These are phyloP conservation scores for Platyrinchus mystaceus DNA, from an alignment of 2,797 vertebrate genomes.

Conservation along the genomic window DNA sequence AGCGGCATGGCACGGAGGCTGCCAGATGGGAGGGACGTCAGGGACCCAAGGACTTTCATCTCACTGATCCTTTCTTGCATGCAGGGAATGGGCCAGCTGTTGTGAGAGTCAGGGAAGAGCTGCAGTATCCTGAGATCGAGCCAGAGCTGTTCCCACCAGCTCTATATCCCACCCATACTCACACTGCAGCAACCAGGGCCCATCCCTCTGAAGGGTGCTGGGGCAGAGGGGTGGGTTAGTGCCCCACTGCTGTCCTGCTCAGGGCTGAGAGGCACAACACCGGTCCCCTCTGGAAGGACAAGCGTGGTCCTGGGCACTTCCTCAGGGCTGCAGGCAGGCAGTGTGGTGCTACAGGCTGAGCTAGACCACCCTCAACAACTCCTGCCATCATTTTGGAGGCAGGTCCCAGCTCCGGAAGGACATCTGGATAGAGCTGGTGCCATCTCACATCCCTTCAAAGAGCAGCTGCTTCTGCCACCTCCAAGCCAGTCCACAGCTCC, in stretches of 20 bases:
- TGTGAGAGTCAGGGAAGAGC: neutral
- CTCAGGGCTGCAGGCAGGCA: neutral
- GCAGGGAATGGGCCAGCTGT: neutral
- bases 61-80: neutral
- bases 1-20: neutral
- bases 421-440: neutral
- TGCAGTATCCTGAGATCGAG: neutral
- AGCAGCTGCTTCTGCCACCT: neutral
- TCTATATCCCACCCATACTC: neutral
- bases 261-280: neutral
- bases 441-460: neutral
- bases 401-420: rapidly evolving
- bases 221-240: neutral
- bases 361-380: neutral
- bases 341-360: neutral
- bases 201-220: neutral
- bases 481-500: neutral
- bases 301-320: neutral
- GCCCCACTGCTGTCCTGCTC: neutral
- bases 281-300: neutral
- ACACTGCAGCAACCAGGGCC: neutral
- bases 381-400: neutral
- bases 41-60: neutral
- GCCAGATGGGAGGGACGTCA: rapidly evolving
- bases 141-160: neutral